Conservation (phyloP, 2,113 vertebrate genomes). For the Guaruba guarouba region DNA sequence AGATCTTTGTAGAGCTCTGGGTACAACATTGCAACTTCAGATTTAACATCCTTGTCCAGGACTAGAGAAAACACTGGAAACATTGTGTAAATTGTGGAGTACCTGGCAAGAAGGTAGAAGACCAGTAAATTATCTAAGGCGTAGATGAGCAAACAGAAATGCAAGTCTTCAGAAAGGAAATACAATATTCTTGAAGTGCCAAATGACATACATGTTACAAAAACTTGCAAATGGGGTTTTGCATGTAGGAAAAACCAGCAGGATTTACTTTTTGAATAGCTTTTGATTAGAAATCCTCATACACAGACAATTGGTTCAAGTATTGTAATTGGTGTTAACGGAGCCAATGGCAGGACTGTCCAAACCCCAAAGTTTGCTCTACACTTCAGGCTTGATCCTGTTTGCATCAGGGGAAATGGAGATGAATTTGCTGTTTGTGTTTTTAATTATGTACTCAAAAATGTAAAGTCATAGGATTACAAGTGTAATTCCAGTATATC, state of each 20-base stretch:
- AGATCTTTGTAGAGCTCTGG: constrained; percentile 98
- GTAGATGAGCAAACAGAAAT: neutral
- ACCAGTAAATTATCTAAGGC: neutral
- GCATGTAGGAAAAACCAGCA: neutral
- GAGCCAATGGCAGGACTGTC: neutral
- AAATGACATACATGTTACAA: neutral
- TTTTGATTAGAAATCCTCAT: neutral
- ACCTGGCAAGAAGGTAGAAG: constrained; percentile 71
- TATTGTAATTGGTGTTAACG: neutral
- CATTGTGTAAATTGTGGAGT: constrained; percentile 98
- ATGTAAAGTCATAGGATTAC: neutral
- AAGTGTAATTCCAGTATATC: neutral
- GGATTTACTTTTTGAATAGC: neutral
- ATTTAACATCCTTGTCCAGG: constrained; percentile 97
- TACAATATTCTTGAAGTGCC: neutral
- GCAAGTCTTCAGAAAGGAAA: neutral
- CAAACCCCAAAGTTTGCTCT: neutral
- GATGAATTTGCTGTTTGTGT: neutral
- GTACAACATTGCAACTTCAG: constrained; percentile 97
- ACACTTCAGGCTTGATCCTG: neutral
- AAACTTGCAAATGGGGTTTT: neutral
- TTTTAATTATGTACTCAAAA: rapidly evolving
- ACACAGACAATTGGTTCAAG: neutral
- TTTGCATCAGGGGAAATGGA: neutral
- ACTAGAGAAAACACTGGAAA: constrained; percentile 97